These are phyloP conservation scores for Nibea albiflora DNA, from an alignment of 2,113 vertebrate genomes.

Conservation along the genomic window DNA sequence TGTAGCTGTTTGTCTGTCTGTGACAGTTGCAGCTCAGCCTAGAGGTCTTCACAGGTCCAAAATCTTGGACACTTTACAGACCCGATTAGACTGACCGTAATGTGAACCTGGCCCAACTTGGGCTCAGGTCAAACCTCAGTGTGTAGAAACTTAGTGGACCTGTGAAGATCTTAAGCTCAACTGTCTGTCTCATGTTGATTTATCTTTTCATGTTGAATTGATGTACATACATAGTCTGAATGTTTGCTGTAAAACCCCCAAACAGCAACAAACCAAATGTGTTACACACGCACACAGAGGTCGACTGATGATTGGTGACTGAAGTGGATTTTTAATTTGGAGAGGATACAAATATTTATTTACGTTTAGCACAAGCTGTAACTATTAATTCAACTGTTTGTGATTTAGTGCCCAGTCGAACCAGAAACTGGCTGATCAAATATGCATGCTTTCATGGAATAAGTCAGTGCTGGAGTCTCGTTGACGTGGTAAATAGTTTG, in stretches of 20 bases:
- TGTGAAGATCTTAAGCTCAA: conserved; percentile 28
- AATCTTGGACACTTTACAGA: not conserved
- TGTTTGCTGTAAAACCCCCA: conserved; percentile 27
- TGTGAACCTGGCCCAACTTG: not conserved
- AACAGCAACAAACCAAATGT: conserved; percentile 48
- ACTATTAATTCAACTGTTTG: conserved; percentile 12
- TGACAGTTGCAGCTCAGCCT: not conserved
- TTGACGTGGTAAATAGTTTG: not conserved
- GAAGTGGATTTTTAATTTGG: not conserved
- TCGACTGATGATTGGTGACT: conserved; percentile 30
- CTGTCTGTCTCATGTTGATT: conserved; percentile 9
- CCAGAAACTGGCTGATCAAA: not conserved
- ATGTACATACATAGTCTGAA: conserved; percentile 37
- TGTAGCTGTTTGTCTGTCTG: conserved; percentile 36
- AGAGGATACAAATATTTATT: conserved; percentile 12
- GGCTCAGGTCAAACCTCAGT: not conserved
- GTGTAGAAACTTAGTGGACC: not conserved
- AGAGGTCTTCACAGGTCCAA: conserved; percentile 6
- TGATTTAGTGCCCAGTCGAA: conserved; percentile 1
- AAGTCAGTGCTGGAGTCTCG: not conserved
- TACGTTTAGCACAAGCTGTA: not conserved
- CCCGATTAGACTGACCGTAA: not conserved
- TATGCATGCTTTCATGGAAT: conserved; percentile 12
- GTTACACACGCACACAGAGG: conserved; percentile 16
- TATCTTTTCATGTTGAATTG: not conserved